Evolutionary conservation across 30 jellyfish, hydroid and myxozoan species (phyloP).

Genomic region (Phacellophora camtschatica): DNA sequence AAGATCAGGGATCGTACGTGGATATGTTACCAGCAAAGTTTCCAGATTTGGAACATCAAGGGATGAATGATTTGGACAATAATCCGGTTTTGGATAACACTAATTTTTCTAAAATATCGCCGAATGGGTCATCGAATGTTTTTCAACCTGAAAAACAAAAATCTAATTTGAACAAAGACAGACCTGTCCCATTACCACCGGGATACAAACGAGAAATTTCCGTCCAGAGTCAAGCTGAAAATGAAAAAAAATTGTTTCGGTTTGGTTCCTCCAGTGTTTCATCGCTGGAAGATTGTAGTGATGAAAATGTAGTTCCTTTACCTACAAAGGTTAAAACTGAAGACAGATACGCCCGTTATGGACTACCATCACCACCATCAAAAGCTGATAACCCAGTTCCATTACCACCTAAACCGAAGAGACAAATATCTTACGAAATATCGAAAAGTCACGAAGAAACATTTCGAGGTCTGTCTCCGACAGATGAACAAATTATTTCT

Average conservation of each 20-base stretch:
- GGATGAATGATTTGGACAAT: too few relatives aligned
- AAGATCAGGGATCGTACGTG: constrained; percentile 30
- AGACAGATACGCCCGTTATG: not conserved
- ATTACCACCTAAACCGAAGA: not conserved
- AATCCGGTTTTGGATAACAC: too few relatives aligned
- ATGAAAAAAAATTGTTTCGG: not conserved
- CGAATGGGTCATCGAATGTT: too few relatives aligned
- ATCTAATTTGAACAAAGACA: too few relatives aligned
- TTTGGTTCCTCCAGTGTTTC: not conserved
- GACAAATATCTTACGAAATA: constrained; percentile 4
- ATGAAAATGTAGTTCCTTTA: not conserved
- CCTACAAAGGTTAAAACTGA: not conserved
- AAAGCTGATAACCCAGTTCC: not conserved
- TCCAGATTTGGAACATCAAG: not conserved
- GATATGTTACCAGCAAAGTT: constrained; percentile 4
- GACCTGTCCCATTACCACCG: constrained; percentile 18
- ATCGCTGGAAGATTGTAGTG: not conserved
- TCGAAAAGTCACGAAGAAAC: constrained; percentile 1
- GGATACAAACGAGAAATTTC: constrained; percentile 9
- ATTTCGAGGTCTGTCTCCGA: not conserved
- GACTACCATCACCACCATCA: not conserved
- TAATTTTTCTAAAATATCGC: too few relatives aligned
- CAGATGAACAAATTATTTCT: not conserved
- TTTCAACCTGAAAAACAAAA: too few relatives aligned
- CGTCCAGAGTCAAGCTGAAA: not conserved